These are phyloP conservation scores for Stichopus chloronotus DNA, from an alignment of 35 echinoderm and acorn worm species.

Conservation along the genomic window DNA sequence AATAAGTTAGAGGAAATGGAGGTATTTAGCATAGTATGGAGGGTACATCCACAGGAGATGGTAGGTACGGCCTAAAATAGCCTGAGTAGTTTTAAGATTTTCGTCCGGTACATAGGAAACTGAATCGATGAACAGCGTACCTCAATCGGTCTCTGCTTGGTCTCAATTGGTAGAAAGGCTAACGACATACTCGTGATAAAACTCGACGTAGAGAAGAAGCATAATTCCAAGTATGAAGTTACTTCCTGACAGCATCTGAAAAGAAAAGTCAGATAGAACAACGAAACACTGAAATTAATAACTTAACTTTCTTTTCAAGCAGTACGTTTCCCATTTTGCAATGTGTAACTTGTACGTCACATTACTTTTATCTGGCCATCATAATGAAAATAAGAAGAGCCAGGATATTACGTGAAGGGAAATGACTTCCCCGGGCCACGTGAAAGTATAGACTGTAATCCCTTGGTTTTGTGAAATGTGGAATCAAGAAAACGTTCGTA, in stretches of 20 bases:
- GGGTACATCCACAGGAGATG: too few relatives aligned
- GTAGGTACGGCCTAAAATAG: too few relatives aligned
- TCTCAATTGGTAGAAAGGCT: slow-evolving; percentile 51
- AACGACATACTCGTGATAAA: slow-evolving; percentile 44
- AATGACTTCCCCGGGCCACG: too few relatives aligned
- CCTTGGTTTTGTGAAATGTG: too few relatives aligned
- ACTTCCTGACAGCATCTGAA: slow-evolving; percentile 32
- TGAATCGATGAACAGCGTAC: not conserved
- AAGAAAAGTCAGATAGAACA: not conserved
- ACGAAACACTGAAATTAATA: not conserved
- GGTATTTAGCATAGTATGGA: too few relatives aligned
- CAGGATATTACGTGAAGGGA: too few relatives aligned
- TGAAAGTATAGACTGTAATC: too few relatives aligned
- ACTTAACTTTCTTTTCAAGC: not conserved
- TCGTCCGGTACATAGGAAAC: too few relatives aligned
- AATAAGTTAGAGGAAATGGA: too few relatives aligned
- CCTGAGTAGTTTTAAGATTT: too few relatives aligned
- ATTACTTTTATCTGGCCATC: not conserved
- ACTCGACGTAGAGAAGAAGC: slow-evolving; percentile 51
- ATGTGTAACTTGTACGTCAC: not conserved
- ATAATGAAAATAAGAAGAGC: not conserved
- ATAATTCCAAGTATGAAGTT: slow-evolving; percentile 47
- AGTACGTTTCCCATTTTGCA: not conserved
- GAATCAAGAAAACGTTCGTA: too few relatives aligned
- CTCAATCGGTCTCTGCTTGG: slow-evolving; percentile 57